These are phyloP conservation scores for Onychostruthus taczanowskii DNA, from an alignment of 2,113 vertebrate species.

Conservation along the genomic window DNA sequence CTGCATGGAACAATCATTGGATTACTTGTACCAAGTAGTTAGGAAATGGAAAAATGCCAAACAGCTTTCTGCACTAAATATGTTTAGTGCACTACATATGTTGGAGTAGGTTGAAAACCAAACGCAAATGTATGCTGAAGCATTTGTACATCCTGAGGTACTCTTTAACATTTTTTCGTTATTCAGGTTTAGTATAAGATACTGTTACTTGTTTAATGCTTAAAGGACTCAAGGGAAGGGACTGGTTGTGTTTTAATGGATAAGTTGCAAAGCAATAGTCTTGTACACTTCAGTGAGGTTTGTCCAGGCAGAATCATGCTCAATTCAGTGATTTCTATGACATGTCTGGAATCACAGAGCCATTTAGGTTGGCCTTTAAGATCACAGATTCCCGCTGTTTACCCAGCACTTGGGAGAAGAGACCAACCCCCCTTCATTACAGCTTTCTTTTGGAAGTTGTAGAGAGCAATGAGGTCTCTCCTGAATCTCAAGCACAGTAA, in stretches of 20 bases:
- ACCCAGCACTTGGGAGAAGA: neutral
- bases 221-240: neutral
- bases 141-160: neutral
- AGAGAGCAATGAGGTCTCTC: neutral
- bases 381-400: neutral
- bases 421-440: neutral
- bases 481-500: neutral
- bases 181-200: neutral
- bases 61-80: neutral
- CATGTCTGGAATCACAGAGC: neutral
- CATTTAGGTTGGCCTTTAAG: neutral
- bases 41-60: constrained; percentile 13
- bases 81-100: neutral
- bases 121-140: neutral
- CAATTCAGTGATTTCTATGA: neutral
- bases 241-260: neutral
- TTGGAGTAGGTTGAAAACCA: constrained; percentile 7
- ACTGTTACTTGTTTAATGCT: neutral
- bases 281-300: neutral
- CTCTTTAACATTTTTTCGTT: neutral
- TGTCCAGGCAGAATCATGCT: neutral
- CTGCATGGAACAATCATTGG: neutral
- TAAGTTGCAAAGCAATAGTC: neutral
- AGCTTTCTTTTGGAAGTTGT: neutral
- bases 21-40: constrained; percentile 9